Evolutionary conservation across 2,113 vertebrate species (phyloP).

Genomic region (Rafetus swinhoei): DNA sequence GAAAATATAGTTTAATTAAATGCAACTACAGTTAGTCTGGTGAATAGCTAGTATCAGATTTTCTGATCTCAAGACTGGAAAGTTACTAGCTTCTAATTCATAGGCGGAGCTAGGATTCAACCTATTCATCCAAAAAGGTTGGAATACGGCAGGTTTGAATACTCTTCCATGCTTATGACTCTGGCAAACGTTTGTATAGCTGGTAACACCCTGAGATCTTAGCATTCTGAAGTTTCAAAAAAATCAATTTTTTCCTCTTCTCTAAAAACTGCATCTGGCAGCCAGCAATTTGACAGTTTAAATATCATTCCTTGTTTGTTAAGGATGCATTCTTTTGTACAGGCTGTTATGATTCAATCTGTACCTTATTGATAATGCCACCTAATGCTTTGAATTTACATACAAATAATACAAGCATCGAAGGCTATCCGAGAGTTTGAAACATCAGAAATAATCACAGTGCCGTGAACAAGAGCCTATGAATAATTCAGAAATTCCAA

Average conservation of each 20-base stretch:
- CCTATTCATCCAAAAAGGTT: neutral
- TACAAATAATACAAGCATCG: constrained; percentile 68
- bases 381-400: constrained; percentile 69
- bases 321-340: constrained; percentile 41
- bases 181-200: neutral
- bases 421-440: constrained; percentile 66
- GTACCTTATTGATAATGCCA: constrained; percentile 66
- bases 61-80: constrained; percentile 17
- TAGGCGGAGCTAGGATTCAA: neutral
- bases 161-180: neutral
- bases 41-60: neutral
- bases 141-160: neutral
- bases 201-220: constrained; percentile 41
- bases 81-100: neutral
- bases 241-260: constrained; percentile 5
- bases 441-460: constrained; percentile 64
- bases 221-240: constrained; percentile 38
- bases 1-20: constrained; percentile 40
- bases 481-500: constrained; percentile 63
- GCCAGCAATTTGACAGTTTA: constrained; percentile 12
- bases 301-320: constrained; percentile 37
- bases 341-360: constrained; percentile 56
- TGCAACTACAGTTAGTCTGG: neutral
- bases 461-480: constrained; percentile 58
- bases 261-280: neutral